phyloP scores from a whole-genome alignment of 2,888 invertebrate species.

The Eristalis arbustorum region DNA sequence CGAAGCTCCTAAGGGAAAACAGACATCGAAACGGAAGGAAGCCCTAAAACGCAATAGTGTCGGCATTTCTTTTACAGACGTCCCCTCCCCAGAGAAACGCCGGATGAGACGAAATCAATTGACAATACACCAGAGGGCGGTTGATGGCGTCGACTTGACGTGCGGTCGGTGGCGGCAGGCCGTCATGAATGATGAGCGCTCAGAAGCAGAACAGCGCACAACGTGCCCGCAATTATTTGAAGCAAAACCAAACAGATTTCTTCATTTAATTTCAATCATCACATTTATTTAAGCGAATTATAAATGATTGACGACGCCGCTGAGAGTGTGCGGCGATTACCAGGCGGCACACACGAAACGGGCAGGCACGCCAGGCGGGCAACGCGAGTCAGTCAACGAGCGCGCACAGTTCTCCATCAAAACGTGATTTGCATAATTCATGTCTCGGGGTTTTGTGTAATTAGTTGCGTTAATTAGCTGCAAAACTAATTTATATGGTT shows the following conservation, averaged over 20 bases:
- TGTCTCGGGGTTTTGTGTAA: constrained; percentile 63
- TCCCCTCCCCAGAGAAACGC: background rate
- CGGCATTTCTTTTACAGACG: constrained; percentile 20
- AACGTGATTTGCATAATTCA: constrained; percentile 63
- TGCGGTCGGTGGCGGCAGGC: background rate
- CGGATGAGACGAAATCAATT: constrained; percentile 54
- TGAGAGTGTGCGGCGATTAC: background rate
- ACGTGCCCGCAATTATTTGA: constrained; percentile 54
- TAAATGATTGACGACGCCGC: constrained; percentile 54
- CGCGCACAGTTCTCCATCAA: background rate
- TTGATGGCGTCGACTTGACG: background rate
- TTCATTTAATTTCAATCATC: constrained; percentile 70
- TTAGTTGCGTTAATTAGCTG: constrained; percentile 66
- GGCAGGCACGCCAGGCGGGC: background rate
- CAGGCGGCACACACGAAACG: background rate
- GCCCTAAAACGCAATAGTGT: constrained; percentile 50
- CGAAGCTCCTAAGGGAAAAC: constrained; percentile 11
- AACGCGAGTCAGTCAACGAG: background rate
- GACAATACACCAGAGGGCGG: constrained; percentile 53
- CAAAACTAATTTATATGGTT: constrained; percentile 66
- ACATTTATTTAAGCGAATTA: constrained; percentile 62
- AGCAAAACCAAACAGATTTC: constrained; percentile 48
- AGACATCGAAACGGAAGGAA: constrained; percentile 61
- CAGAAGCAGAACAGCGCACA: constrained; percentile 2
- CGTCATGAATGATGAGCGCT: too few species aligned